Base-by-base conservation (phyloP, 1,140 invertebrate species). In the Samia ricini region DNA sequence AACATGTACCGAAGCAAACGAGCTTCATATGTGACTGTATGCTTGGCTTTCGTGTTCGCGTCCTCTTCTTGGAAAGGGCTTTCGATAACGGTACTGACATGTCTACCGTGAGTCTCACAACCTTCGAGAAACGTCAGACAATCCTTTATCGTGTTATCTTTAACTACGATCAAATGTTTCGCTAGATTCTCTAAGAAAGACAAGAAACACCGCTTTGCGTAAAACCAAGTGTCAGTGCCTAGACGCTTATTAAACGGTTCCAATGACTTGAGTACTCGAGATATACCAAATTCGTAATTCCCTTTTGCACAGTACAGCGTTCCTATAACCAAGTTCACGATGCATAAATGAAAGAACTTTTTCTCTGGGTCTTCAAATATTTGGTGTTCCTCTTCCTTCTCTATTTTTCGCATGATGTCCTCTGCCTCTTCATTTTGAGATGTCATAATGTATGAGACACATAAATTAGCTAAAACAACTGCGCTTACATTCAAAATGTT, bases 201-300 rank as follows among this genome's bases (percentile, higher is more conserved):
- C 4, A 99, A 89, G 78, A 99, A 97, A 87, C 97, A 99, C 66
- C 98, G 90, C 87, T 99, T 99, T 0, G 97, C 95, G 85, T 99
- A 99, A 90, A 97, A 98, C 98, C 98, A 99, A 0, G 98, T 99
- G 77, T 99, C 98, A 5, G 97, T 97, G 1, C 98, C 97, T 0
- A 99, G 91, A 87, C 99, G 99, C 85, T 98, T 98, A 77, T 97
- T 96, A 76, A 97, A 98, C 0, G 98, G 98, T 82, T 99, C 98
- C 22, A 99, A 88, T 63, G 97, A 98, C 89, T 99, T 98, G 80
- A 99, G 98, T 0, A 99, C 97, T 71, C 99, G 92, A 0, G 98
- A 99, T 72, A 99, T 98, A 5, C 99, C 99, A 91, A 99, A 99
- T 86, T 99, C 99, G 78, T 99, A 99, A 91, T 99, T 99, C 0